A percentile compares a stretch with the other conserved stretches of the same genome.
Evolutionary conservation across 2,113 vertebrate species (phyloP).

Genomic region (Entosphenus tridentatus): DNA sequence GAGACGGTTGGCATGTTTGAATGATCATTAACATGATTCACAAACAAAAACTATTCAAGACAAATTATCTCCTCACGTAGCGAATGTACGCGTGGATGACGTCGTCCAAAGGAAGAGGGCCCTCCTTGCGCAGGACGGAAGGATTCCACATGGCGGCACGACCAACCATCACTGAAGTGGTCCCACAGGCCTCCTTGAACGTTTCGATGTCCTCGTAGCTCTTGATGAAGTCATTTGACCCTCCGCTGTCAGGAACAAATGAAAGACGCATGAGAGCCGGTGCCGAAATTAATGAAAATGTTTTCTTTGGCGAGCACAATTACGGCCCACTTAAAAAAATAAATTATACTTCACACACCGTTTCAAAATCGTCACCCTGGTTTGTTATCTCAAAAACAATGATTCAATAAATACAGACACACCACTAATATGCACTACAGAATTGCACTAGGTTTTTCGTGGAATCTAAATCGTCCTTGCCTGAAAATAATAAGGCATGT

Average conservation of each 20-base stretch:
- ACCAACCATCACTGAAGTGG: constrained; percentile 76
- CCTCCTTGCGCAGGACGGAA: constrained; percentile 50
- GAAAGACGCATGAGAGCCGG: neutral
- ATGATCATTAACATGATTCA: neutral
- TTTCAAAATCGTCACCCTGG: too few species aligned
- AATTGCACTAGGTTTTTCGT: too few species aligned
- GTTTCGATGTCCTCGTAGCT: constrained; percentile 33
- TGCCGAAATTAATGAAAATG: neutral
- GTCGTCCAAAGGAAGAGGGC: constrained; percentile 35
- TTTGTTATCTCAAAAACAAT: too few species aligned
- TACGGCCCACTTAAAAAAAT: neutral
- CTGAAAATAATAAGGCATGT: too few species aligned
- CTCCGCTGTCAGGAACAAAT: constrained; percentile 35
- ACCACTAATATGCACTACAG: too few species aligned
- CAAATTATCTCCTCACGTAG: constrained; percentile 37
- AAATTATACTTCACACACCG: neutral
- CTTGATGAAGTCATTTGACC: constrained; percentile 67
- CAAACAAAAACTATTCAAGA: neutral
- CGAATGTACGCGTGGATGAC: constrained; percentile 67
- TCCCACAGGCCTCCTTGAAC: constrained; percentile 35
- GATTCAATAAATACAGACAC: too few species aligned
- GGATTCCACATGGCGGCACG: constrained; percentile 94
- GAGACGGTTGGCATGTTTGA: neutral
- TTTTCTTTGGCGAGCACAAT: neutral
- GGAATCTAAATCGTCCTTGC: too few species aligned